Evolutionary conservation across 2,113 vertebrate species (phyloP).

Genomic region (Struthidea cinerea): DNA sequence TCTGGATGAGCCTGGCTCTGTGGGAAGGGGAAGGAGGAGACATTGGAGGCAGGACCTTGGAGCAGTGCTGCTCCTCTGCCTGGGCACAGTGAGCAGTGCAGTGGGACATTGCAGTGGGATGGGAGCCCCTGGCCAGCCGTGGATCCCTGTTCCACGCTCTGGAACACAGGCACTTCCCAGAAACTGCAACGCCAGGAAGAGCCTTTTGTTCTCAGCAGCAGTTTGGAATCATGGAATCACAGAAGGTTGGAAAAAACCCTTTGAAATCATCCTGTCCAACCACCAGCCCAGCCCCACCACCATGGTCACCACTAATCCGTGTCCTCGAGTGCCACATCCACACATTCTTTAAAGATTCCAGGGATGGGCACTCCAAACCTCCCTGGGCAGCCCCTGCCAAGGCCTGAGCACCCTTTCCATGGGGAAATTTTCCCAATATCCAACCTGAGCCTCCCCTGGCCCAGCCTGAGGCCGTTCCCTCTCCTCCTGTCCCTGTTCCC

Average conservation of each 20-base stretch:
- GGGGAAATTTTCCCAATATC: no score
- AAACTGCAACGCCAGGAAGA: neutral
- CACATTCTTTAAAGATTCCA: no score
- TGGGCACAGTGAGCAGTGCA: accelerated
- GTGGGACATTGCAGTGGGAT: neutral
- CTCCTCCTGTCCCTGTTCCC: neutral
- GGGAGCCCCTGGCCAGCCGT: neutral
- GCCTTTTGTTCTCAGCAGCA: neutral
- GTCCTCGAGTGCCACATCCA: neutral
- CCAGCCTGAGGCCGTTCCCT: neutral
- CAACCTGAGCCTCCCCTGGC: accelerated
- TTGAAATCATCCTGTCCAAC: neutral
- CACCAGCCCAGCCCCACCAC: neutral
- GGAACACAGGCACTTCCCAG: neutral
- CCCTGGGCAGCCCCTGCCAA: neutral
- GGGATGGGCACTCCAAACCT: neutral
- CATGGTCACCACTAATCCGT: neutral
- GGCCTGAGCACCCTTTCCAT: accelerated
- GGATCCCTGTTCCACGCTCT: neutral
- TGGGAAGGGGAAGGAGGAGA: neutral
- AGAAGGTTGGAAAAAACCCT: neutral
- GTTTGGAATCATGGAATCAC: neutral
- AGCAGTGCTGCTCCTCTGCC: neutral
- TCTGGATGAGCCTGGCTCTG: neutral
- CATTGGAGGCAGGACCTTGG: neutral